phyloP scores from a whole-genome alignment of 64 coral and sea anemone genomes.

The Montipora efflorescens region DNA sequence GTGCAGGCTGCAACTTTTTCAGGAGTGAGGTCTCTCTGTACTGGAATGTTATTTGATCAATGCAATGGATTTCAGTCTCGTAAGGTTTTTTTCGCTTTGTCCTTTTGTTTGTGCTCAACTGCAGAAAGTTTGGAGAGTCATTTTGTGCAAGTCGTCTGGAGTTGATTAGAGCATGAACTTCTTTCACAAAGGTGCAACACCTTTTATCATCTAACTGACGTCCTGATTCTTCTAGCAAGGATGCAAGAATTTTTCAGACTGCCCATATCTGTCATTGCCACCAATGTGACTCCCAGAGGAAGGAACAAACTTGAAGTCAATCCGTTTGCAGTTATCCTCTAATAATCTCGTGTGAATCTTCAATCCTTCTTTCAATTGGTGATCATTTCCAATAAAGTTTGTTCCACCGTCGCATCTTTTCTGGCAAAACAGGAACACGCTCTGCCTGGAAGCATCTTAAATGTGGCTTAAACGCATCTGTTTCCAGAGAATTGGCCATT shows the following conservation, averaged over 20 bases:
- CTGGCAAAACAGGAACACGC: background rate
- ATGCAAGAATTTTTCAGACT: slow-evolving; percentile 30
- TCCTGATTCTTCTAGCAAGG: slow-evolving; percentile 6
- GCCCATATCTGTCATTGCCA: slow-evolving; percentile 10
- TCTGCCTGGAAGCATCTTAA: background rate
- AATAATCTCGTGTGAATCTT: background rate
- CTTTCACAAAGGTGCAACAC: background rate
- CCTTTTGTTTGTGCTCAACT: no score
- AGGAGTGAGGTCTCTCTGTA: no score
- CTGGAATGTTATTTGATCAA: no score
- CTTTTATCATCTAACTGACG: background rate
- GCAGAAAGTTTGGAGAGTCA: background rate
- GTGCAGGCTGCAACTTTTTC: no score
- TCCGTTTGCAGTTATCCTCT: slow-evolving; percentile 33
- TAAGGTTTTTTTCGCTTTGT: no score
- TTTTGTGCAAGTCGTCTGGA: background rate
- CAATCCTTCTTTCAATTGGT: slow-evolving; percentile 1
- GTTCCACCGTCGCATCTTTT: no score
- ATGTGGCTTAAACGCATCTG: no score
- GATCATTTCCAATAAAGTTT: background rate
- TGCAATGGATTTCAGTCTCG: no score
- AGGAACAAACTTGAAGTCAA: slow-evolving; percentile 44
- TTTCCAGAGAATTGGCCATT: slow-evolving; percentile 15
- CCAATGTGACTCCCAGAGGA: background rate
- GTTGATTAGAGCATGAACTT: slow-evolving; percentile 5